phyloP scores from a whole-genome alignment of 2,888 invertebrate species.

The Xiphydria camelus region DNA sequence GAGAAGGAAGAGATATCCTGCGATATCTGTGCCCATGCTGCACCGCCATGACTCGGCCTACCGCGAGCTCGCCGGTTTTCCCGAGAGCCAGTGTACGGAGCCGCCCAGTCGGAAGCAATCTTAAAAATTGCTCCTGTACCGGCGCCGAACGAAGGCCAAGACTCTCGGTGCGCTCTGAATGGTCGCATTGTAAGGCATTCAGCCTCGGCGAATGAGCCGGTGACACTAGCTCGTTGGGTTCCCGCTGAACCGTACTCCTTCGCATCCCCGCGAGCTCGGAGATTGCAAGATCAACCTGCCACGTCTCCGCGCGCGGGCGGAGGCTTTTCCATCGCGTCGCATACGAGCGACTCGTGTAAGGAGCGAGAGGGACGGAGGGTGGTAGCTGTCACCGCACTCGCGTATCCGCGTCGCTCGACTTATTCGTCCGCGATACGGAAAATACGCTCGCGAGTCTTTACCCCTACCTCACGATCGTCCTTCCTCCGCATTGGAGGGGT shows the following conservation, averaged over 20 bases:
- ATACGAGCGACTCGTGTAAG: neutral
- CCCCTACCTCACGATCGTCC: too few species aligned
- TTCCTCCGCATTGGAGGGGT: too few species aligned
- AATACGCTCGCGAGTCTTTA: too few species aligned
- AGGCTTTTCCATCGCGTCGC: too few species aligned
- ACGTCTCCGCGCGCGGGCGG: neutral
- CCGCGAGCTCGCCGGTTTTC: too few species aligned
- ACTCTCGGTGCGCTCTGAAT: slow-evolving; percentile 11
- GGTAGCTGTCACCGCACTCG: slow-evolving; percentile 4
- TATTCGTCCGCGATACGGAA: slow-evolving; percentile 21
- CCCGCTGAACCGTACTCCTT: slow-evolving; percentile 30
- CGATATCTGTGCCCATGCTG: too few species aligned
- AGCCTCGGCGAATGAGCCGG: slow-evolving; percentile 21
- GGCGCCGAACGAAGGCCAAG: slow-evolving; percentile 9
- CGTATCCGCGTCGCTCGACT: slow-evolving; percentile 21
- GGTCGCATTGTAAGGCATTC: slow-evolving; percentile 32
- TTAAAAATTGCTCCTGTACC: slow-evolving; percentile 43
- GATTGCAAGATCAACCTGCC: slow-evolving; percentile 33
- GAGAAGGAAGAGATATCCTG: too few species aligned
- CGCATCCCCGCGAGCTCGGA: slow-evolving; percentile 23
- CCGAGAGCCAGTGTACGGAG: neutral
- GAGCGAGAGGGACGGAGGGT: neutral
- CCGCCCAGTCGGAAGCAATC: slow-evolving; percentile 37
- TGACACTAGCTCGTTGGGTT: slow-evolving; percentile 18
- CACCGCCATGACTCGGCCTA: too few species aligned